A percentile compares a stretch with the other conserved stretches of the same genome.
Conservation (phyloP, 2,888 invertebrate species). For the Dolichopus griseipennis region DNA sequence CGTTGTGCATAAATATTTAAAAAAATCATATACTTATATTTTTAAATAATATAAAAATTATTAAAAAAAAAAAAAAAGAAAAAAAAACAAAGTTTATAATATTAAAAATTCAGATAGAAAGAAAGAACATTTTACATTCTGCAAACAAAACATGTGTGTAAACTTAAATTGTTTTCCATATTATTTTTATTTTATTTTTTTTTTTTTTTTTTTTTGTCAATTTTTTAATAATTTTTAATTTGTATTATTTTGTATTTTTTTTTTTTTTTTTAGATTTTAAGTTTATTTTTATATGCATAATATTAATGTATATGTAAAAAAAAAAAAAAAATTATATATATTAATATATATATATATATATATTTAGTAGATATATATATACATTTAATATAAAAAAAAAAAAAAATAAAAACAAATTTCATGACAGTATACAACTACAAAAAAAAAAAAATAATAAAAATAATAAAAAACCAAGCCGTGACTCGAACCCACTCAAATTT, state of each 20-base stretch:
- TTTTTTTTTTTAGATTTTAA: neutral
- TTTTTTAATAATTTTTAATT: conserved; percentile 1
- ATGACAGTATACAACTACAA: neutral
- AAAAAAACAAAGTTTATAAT: conserved; percentile 6
- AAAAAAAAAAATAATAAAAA: no score
- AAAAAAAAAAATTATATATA: neutral
- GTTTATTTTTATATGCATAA: neutral
- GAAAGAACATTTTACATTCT: neutral
- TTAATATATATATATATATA: neutral
- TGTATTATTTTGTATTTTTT: neutral
- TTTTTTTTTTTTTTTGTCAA: neutral
- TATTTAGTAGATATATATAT: neutral
- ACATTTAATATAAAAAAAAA: neutral
- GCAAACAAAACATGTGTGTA: neutral
- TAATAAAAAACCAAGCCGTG: neutral
- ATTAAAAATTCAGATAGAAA: neutral
- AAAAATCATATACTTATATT: conserved; percentile 6
- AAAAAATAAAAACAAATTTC: neutral
- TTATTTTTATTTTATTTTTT: neutral
- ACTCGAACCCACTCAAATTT: neutral
- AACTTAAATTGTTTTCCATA: conserved; percentile 3
- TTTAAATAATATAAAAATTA: conserved; percentile 4
- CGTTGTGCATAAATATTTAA: neutral
- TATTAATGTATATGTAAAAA: neutral
- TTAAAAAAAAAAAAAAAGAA: neutral